phyloP scores from a whole-genome alignment of 2,888 invertebrate species.

The Drosophila longiperda region DNA sequence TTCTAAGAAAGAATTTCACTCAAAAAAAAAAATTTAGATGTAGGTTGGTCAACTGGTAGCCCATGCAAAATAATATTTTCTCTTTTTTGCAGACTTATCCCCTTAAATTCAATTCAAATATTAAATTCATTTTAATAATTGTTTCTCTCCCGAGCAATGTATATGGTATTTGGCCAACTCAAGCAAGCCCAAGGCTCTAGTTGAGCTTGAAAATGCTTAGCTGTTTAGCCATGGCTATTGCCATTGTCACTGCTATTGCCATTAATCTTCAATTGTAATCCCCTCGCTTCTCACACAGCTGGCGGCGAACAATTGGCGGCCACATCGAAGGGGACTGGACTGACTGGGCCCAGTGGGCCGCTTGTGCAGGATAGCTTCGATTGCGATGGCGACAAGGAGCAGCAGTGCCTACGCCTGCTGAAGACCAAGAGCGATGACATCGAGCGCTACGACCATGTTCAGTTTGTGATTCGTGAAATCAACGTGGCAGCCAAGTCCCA shows the following conservation, averaged over 20 bases:
- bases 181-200: neutral
- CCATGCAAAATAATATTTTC: rapidly evolving
- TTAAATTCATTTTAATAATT: neutral
- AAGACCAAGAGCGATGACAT: slow-evolving; percentile 85
- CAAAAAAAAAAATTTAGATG: neutral
- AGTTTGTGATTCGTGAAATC: slow-evolving; percentile 95
- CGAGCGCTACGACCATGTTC: slow-evolving; percentile 92
- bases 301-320: slow-evolving; percentile 59
- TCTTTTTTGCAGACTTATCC: neutral
- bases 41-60: neutral
- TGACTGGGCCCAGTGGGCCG: slow-evolving; percentile 41
- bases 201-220: neutral
- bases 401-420: slow-evolving; percentile 82
- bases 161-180: neutral
- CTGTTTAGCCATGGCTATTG: slow-evolving; percentile 8
- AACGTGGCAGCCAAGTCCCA: slow-evolving; percentile 86
- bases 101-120: neutral
- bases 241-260: neutral
- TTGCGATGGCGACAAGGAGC: slow-evolving; percentile 78
- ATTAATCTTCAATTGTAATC: slow-evolving; percentile 50
- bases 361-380: slow-evolving; percentile 80
- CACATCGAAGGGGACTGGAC: slow-evolving; percentile 44
- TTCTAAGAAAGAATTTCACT: neutral
- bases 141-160: neutral
- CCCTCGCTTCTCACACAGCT: slow-evolving; percentile 15